Evolutionary conservation across 2,888 invertebrate genomes (phyloP), one percentile per base, ranked within the genome.

Genomic region (Smittia sp.): DNA sequence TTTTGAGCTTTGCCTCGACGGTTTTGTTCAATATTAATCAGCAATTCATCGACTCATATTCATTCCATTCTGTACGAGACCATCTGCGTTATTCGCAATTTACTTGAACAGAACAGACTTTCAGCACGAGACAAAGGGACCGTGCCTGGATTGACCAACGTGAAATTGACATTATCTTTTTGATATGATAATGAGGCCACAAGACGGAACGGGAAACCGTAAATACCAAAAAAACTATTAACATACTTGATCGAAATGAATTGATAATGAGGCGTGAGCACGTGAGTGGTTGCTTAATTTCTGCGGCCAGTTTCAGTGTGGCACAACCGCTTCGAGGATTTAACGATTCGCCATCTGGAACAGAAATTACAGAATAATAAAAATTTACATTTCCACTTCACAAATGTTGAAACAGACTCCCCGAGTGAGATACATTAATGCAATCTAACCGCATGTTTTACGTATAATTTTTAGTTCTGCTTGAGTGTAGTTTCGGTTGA

Each of bases 101-200:
- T 24, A 46, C 15, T 46, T 24, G 27, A 69, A 52, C 41, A n/a
- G 18, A 65, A 7, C 18, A 24, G 27, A n/a, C 58, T 13, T 24
- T 6, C 4, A 46, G n/a, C n/a, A 46, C 52, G 46, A n/a, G 46
- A 3, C 58, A 22, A 46, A 58, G 22, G 58, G 2, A 58, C 22
- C 58, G 58, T 20, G 58, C 3, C 9, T 9, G 58, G 3, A 58
- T 11, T 63, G 63, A 63, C 63, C 62, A 54, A 72, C 32, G 18
- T 52, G 62, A 9, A 72, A 62, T 72, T 62, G 62, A 70, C 20
- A 62, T 72, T 62, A 38, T 54, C 22, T 69, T 46, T 62, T 62
- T 72, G 72, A 72, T 72, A 72, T 72, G 72, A 72, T 72, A 72
- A 72, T 72, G 72, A 72, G 66, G 25, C 65, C 27, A 27, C 63